phyloP scores from a whole-genome alignment of 2,113 vertebrate species.

The Marmota monax region DNA sequence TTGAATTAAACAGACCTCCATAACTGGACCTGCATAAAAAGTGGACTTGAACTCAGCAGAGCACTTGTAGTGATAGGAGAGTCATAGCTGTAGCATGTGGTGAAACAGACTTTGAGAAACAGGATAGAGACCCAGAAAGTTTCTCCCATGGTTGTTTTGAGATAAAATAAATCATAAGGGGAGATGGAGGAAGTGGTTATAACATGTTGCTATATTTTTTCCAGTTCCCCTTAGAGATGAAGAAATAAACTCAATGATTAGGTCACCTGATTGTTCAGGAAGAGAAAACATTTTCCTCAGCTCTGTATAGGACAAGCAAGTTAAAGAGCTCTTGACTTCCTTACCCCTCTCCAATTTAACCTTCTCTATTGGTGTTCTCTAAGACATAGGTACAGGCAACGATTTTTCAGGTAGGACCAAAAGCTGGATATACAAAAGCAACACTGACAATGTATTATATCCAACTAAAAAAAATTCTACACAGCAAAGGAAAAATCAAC shows the following conservation, averaged over 20 bases:
- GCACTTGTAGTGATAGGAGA: neutral
- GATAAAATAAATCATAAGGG: neutral
- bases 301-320: neutral
- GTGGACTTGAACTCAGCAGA: neutral
- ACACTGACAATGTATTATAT: too few species aligned
- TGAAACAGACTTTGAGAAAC: neutral
- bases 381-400: too few species aligned
- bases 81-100: neutral
- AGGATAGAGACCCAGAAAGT: neutral
- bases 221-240: conserved; percentile 30
- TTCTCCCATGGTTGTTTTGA: neutral
- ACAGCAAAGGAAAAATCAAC: too few species aligned
- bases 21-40: neutral
- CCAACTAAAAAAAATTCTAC: too few species aligned
- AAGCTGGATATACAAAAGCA: too few species aligned
- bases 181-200: neutral
- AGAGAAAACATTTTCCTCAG: neutral
- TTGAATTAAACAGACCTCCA: neutral
- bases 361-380: neutral
- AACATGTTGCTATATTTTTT: neutral
- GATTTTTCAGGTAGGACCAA: too few species aligned
- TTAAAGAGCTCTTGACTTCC: neutral
- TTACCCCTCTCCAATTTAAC: neutral
- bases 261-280: neutral
- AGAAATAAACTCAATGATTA: neutral